These are phyloP conservation scores for Wiebesia pumilae DNA, from an alignment of 1,140 invertebrate species.

Conservation along the genomic window DNA sequence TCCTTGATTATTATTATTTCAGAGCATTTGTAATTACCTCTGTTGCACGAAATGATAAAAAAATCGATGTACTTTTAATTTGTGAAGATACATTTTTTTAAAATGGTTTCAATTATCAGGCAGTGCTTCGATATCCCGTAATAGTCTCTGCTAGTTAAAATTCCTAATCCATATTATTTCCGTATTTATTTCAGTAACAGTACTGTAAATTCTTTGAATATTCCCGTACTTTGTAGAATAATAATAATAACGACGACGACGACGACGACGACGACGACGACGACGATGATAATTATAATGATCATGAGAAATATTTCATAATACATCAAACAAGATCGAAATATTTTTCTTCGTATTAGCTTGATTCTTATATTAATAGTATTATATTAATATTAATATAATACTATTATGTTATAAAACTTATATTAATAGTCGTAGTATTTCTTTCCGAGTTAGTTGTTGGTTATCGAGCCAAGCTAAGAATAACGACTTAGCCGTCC, in stretches of 20 bases:
- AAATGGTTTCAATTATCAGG: not conserved
- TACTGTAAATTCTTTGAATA: not conserved
- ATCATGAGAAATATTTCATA: not conserved
- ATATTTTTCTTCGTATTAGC: not conserved
- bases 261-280: too few species aligned
- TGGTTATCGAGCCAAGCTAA: not conserved
- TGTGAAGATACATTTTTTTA: not conserved
- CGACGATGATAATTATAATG: too few species aligned
- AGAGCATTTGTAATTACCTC: not conserved
- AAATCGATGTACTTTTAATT: not conserved
- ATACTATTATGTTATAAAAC: too few species aligned
- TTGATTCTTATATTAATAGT: not conserved
- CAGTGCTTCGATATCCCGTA: not conserved
- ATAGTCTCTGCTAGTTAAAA: not conserved
- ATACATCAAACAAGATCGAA: not conserved
- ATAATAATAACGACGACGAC: too few species aligned
- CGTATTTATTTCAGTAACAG: not conserved
- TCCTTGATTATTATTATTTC: not conserved
- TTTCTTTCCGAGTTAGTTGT: not conserved
- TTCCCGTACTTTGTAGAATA: not conserved
- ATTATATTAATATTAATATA: too few species aligned
- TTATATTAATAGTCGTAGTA: too few species aligned
- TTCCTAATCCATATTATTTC: not conserved
- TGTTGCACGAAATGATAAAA: not conserved
- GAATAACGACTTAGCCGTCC: not conserved